phyloP scores from a whole-genome alignment of 2,888 invertebrate genomes.

The Ichneumoninae sp. region DNA sequence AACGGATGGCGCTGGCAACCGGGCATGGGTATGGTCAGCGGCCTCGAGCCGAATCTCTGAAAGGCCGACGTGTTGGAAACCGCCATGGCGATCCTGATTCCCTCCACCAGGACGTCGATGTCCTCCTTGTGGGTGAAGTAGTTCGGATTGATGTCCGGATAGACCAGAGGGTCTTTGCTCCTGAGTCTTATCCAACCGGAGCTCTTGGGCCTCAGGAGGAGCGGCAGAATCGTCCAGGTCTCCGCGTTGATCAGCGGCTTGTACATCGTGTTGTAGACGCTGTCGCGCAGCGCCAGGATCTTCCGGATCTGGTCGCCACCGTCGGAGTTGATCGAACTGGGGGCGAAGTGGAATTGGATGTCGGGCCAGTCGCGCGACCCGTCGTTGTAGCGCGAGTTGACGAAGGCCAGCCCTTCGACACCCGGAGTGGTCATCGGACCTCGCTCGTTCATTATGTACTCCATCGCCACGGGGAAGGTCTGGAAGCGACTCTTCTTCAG shows the following conservation, averaged over 20 bases:
- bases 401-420: constrained; percentile 94
- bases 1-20: constrained; percentile 91
- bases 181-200: constrained; percentile 94
- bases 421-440: constrained; percentile 94
- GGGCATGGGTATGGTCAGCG: constrained; percentile 92
- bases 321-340: constrained; percentile 93
- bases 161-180: constrained; percentile 91
- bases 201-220: constrained; percentile 93
- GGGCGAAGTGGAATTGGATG: constrained; percentile 94
- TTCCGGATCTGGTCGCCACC: constrained; percentile 92
- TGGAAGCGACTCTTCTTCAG: constrained; percentile 92
- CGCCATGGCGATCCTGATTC: constrained; percentile 93
- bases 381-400: constrained; percentile 95
- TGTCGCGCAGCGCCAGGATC: constrained; percentile 90
- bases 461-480: constrained; percentile 90
- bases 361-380: constrained; percentile 92
- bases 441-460: constrained; percentile 92
- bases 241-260: constrained; percentile 92
- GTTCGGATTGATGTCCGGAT: constrained; percentile 95
- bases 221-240: constrained; percentile 93
- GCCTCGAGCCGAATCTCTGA: constrained; percentile 91
- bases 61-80: constrained; percentile 92
- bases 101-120: constrained; percentile 91
- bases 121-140: constrained; percentile 95
- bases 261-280: constrained; percentile 93